A percentile compares a stretch with the other conserved stretches of the same genome.
Evolutionary conservation across 2,888 invertebrate genomes (phyloP).

Genomic region (Gastrophysa polygoni): DNA sequence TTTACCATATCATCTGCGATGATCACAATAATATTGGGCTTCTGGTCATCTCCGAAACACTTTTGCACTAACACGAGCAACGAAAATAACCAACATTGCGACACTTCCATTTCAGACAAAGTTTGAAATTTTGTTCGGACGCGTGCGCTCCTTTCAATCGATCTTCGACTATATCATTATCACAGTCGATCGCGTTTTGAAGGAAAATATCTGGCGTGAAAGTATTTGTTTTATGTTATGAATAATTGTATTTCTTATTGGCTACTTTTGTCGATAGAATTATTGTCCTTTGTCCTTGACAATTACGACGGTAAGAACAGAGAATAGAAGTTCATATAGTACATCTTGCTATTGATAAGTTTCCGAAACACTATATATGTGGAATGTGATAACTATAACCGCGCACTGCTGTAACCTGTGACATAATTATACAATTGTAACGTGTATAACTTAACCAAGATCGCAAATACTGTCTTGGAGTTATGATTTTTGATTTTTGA

Average conservation of each 20-base stretch:
- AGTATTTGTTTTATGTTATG: not conserved
- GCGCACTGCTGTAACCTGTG: no score
- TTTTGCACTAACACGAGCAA: not conserved
- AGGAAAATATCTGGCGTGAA: not conserved
- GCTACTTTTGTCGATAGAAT: not conserved
- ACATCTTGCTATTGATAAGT: no score
- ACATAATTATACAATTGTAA: no score
- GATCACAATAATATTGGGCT: slow-evolving; percentile 76
- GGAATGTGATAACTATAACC: no score
- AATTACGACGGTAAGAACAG: no score
- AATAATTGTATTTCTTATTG: not conserved
- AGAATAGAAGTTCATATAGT: no score
- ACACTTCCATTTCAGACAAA: not conserved
- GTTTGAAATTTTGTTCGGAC: not conserved
- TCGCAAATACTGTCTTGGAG: no score
- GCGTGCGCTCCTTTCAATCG: no score
- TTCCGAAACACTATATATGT: no score
- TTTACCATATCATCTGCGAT: slow-evolving; percentile 84
- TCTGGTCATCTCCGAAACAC: slow-evolving; percentile 19
- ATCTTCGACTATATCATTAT: no score
- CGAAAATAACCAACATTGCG: not conserved
- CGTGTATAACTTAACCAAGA: no score
- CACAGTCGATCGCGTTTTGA: not conserved
- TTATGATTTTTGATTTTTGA: no score
- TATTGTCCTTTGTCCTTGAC: not conserved